Evolutionary conservation across 2,113 vertebrate genomes (phyloP), one percentile per base, ranked within the genome.

Genomic region (Chionomys nivalis): DNA sequence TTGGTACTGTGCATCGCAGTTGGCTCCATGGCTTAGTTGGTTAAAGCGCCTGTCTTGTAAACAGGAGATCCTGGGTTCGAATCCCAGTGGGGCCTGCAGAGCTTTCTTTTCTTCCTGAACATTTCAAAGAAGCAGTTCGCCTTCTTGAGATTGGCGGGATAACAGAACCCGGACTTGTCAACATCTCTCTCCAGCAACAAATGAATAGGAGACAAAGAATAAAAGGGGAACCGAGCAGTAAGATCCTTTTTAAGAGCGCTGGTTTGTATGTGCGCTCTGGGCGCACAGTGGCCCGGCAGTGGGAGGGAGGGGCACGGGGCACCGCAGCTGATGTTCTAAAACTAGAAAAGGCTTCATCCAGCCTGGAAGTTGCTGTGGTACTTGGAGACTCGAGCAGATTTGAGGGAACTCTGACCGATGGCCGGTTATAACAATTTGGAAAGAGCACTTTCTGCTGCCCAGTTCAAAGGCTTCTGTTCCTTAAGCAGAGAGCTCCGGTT

Each of bases 1-100:
- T 49, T 2, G 0, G 0, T 0, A 0, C 0, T 0, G 0, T 0
- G 0, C 0, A 0, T 0, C 3, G 3, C 2, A 13, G 3, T 4
- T 77, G 88, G 95, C 76, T 94, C 95, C 88, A 72, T 96, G 91
- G 91, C 87, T 96, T 90, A 92, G 90, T 66, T 88, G 94, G 94
- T 92, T 95, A 95, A 88, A 88, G 89, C 76, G 36, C 81, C 91
- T 93, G 91, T 93, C 91, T 93, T 93, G 81, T 93, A 93, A 93
- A 93, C 91, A 93, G 91, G 81, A 93, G 91, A 93, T 93, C 81
- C 91, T 93, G 91, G 91, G 91, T 93, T 93, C 91, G 91, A 93
- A 66, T 96, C 92, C 92, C 95, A 96, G 75, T 87, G 75, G 95
- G 92, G 66, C 75, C 95, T 96, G 0, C 0, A 0, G 2, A 0